Evolutionary conservation across 1,140 invertebrate species (phyloP).

Genomic region (Hylyphantes graminicola): DNA sequence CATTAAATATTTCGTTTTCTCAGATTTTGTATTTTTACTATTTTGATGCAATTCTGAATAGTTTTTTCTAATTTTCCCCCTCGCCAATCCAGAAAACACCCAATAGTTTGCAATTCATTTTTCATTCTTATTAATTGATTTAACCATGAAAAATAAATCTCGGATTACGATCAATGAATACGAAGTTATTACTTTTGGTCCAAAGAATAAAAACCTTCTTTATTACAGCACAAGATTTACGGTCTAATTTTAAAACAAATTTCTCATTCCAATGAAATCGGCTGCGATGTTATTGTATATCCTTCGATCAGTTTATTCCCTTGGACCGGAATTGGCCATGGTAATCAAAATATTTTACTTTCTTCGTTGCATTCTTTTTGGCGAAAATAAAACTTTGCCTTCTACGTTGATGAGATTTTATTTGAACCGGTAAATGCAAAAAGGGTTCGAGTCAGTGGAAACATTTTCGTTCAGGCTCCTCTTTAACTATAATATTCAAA

Average conservation of each 20-base stretch:
- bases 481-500: too few relatives aligned
- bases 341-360: constrained; percentile 47
- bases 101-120: too few relatives aligned
- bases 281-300: constrained; percentile 34
- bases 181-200: constrained; percentile 27
- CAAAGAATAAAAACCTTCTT: not conserved
- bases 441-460: too few relatives aligned
- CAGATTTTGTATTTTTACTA: too few relatives aligned
- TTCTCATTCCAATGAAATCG: constrained; percentile 16
- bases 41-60: too few relatives aligned
- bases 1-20: too few relatives aligned
- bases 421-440: not conserved
- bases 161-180: constrained; percentile 31
- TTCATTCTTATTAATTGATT: constrained; percentile 26
- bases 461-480: too few relatives aligned
- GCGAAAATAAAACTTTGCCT: constrained; percentile 25
- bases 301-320: constrained; percentile 10
- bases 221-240: constrained; percentile 46
- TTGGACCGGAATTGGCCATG: not conserved
- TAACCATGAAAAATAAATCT: not conserved
- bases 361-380: constrained; percentile 23
- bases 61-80: not conserved
- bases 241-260: constrained; percentile 48
- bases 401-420: constrained; percentile 30
- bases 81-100: not conserved